These are phyloP conservation scores for Sympetrum striolatum DNA, from an alignment of 2,888 invertebrate species.

Conservation along the genomic window DNA sequence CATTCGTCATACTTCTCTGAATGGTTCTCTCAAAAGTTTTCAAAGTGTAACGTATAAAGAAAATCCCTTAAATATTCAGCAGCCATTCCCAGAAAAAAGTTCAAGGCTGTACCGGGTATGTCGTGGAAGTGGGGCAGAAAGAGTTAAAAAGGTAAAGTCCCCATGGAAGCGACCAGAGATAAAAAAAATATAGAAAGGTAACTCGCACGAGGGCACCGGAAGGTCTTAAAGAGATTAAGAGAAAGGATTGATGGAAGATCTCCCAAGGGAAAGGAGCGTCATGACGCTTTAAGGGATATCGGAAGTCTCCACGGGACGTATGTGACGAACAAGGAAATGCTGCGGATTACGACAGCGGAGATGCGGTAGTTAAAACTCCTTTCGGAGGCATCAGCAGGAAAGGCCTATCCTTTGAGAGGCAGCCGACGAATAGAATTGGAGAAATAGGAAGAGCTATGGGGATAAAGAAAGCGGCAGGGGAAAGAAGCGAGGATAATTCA, in stretches of 20 bases:
- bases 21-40: no score
- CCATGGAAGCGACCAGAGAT: not conserved
- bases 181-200: not conserved
- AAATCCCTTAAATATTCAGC: no score
- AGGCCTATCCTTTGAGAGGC: not conserved
- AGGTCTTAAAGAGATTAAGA: not conserved
- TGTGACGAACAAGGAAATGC: constrained; percentile 28
- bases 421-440: not conserved
- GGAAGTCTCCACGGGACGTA: not conserved
- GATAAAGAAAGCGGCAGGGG: not conserved
- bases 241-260: not conserved
- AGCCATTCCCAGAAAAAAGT: no score
- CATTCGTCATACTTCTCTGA: no score
- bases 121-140: no score
- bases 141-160: not conserved
- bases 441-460: not conserved
- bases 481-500: not conserved
- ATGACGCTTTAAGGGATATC: not conserved
- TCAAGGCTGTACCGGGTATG: no score
- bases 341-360: not conserved
- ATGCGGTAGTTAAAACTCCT: not conserved
- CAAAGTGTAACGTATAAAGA: no score
- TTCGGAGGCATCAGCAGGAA: not conserved
- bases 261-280: not conserved
- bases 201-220: not conserved